Base-by-base conservation (phyloP, 2,113 vertebrate genomes). In the Eolophus roseicapilla region DNA sequence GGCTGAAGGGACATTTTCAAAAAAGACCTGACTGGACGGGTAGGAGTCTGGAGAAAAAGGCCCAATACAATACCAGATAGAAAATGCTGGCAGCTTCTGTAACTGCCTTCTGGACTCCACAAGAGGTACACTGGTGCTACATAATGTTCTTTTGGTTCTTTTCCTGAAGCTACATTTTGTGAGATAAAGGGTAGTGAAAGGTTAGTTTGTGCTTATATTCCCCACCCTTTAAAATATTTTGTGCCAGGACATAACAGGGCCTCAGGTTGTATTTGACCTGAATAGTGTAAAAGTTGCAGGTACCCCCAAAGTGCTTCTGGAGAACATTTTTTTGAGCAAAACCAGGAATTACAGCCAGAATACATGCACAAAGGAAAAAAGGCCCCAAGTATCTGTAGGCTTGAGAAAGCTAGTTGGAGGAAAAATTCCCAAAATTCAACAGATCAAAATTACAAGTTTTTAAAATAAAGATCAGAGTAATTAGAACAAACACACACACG, bases 381-480 rank as follows among this genome's bases (percentile, higher is more conserved):
- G 7, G 10, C 1, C 18, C 3, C 13, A 81, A 6, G 11, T 9
- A 6, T 14, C 25, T 50, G 2, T 17, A n/a, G 27, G 47, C 9
- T 88, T 79, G 88, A 79, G 39, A 75, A 88, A 33, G 10, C 3
- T 46, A 44, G 20, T 5, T 65, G 17, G 27, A 55, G 10, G 74
- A 27, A 74, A 95, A 88, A 83, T 80, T 83, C 2, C 13, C 60
- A 11, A 83, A 29, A 80, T 41, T 81, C 25, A 86, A 53, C 27
- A 67, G 18, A 80, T 52, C 18, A 24, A 77, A 79, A 83, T 59
- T 67, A 74, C 9, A 70, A 19, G 17, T 18, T 67, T 83, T 81
- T 59, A 44, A 90, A 90, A 91, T 63, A n/a, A 91, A 77, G 24
- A 77, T 81, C 37, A 63, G 53, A 78, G 19, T 74, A 81, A 86